Base-by-base conservation (phyloP, 2,888 invertebrate genomes). In the Pristionchus japonicus region DNA sequence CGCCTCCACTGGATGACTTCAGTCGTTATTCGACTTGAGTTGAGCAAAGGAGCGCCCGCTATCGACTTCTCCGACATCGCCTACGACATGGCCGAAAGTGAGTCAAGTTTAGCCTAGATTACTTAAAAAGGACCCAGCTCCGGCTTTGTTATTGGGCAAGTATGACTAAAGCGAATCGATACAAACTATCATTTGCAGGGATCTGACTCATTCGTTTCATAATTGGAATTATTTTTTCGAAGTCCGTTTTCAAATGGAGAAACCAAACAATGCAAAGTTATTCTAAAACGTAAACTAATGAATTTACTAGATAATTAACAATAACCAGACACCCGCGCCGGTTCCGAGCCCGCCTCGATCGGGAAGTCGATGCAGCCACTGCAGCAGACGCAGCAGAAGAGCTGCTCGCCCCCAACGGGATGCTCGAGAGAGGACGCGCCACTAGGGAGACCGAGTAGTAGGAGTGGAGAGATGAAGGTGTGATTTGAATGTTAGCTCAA, bases 391-490 rank as follows among this genome's bases (percentile, higher is more conserved):
- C 43, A 34, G 37, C 61, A 64, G 86, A 86, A 86, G 86, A 86
- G 86, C 34, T 1, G 37, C 37, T 70, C 86, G n/a, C 86, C 86
- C 15, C 34, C 86, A 13, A 27, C 49, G 0, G 86, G 34, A 2
- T 57, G 47, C 34, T 70, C 86, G 23, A 87, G 61, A 31, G 87
- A 87, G 31, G 87, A 87, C n/a, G 87, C 87, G 1, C 87, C 87
- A 49, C 43, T 87, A 13, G 87, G 87, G 3, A 87, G 61, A 61
- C 87, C 87, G 15, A 87, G 80, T 23, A 40, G 67, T 20, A 37
- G 52, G 34, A 77, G 77, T 77, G 77, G 77, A 77, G 77, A 77
- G 77, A 77, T 20, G 57, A 61, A 83, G 37, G 61, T 57, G 52
- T 11, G 80, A 74, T 4, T 40, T 6, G 43, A 43, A 43, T 9